Percentiles rank a stretch among this genome's conserved stretches.
Evolutionary conservation across 2,113 vertebrate genomes (phyloP).

Genomic region (Oncorhynchus mykiss): DNA sequence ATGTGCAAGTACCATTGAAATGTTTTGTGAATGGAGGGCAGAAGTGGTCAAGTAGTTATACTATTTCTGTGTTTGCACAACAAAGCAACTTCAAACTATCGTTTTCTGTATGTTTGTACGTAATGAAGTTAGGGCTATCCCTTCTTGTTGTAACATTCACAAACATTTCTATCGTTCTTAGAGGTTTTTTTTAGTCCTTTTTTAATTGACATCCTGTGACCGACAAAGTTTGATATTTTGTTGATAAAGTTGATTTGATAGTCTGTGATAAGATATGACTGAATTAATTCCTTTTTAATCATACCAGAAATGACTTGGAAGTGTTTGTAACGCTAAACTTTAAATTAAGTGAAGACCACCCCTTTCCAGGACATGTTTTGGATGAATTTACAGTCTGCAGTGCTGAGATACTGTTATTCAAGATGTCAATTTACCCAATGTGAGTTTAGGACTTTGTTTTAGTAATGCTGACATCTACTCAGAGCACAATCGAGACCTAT

Average conservation of each 20-base stretch:
- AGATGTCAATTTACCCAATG: neutral
- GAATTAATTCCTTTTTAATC: conserved; percentile 34
- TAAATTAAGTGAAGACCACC: conserved; percentile 5
- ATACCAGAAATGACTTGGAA: conserved; percentile 78
- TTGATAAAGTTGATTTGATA: conserved; percentile 4
- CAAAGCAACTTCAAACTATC: neutral
- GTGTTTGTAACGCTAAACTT: conserved; percentile 45
- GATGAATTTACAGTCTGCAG: neutral
- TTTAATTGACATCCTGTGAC: conserved; percentile 18
- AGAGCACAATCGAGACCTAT: conserved; percentile 30
- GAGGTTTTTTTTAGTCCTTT: neutral
- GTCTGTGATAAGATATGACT: neutral
- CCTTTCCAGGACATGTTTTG: neutral
- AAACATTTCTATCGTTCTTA: conserved; percentile 37
- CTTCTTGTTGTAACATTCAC: conserved; percentile 15
- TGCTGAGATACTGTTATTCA: conserved; percentile 7
- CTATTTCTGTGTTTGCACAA: neutral
- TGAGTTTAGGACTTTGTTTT: conserved; percentile 26
- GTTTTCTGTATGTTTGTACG: neutral
- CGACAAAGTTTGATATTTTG: neutral
- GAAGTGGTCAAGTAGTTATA: conserved; percentile 19
- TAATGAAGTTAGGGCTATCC: neutral
- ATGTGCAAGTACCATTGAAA: conserved; percentile 61
- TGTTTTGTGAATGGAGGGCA: conserved; percentile 24
- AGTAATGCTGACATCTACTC: conserved; percentile 5